A percentile compares a stretch with the other conserved stretches of the same genome.
These are phyloP conservation scores for Glareola pratincola DNA, from an alignment of 2,113 vertebrate genomes.

Conservation along the genomic window DNA sequence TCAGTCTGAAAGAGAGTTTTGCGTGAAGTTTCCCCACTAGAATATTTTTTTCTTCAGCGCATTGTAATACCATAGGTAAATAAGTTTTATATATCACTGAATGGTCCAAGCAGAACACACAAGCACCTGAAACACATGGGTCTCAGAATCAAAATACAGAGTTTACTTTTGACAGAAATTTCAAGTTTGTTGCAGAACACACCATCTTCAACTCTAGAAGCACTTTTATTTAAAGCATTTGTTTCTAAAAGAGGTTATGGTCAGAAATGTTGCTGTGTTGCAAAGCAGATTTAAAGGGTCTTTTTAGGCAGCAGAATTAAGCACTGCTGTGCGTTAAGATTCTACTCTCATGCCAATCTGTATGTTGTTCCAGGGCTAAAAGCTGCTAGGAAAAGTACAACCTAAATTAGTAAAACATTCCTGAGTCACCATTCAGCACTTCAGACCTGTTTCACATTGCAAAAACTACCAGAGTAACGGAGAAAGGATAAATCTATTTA, in stretches of 20 bases:
- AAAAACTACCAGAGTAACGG: background rate
- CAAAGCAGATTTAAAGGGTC: background rate
- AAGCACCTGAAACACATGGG: background rate
- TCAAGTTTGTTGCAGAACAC: background rate
- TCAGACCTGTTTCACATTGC: background rate
- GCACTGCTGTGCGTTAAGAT: background rate
- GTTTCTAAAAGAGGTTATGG: background rate
- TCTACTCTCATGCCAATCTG: background rate
- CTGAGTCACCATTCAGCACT: background rate
- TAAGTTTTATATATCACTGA: background rate
- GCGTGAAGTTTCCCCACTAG: background rate
- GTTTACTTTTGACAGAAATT: background rate
- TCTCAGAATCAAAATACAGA: background rate
- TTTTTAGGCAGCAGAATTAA: background rate
- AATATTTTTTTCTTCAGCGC: background rate
- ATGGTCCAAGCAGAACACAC: background rate
- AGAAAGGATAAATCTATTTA: background rate
- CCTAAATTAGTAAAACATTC: background rate
- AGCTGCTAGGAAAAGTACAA: background rate
- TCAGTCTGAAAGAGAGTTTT: background rate
- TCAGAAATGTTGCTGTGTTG: background rate
- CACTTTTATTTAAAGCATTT: background rate
- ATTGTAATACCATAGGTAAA: background rate
- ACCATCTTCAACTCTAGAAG: background rate
- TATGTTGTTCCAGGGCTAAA: background rate